Evolutionary conservation across 2,888 invertebrate species (phyloP), one percentile per base, ranked within the genome.

Genomic region (Drosophila kambysellisi): DNA sequence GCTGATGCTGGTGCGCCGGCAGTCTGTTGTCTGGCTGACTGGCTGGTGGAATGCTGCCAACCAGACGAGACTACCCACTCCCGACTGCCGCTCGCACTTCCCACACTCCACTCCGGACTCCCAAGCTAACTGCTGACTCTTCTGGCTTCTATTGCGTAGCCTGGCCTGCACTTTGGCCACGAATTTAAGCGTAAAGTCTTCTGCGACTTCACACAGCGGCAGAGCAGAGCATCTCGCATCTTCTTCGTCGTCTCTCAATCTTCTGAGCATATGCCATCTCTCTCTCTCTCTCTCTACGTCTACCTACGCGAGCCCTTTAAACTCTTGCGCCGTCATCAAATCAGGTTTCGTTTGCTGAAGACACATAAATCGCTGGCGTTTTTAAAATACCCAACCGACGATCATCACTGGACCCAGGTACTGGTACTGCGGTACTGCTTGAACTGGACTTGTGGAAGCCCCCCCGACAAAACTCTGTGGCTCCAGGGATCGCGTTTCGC

Each of bases 241-340:
- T 30, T 70, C 56, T 37, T 50, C 51, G 20, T 32, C 9, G 61
- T 66, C 60, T 54, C 20, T 11, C 52, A 25, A 39, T 66, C 63
- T 61, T 63, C 37, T 39, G 41, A 46, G 43, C 66, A 35, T 56
- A 56, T 68, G 33, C 67, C 51, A 43, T 72, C 56, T 70, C 33
- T 33, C 11, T 20, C 20, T 46, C 43, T n/a, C n/a, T n/a, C 43
- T 1, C 43, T 43, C 12, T 46, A 43, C 20, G 11, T 12, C 80
- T 85, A 82, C 83, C 85, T 82, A 87, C 75, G 72, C 67, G 52
- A 76, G 73, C 83, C 88, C 90, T 89, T 89, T 89, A 81, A 85
- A 85, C 87, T 89, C 77, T 82, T 75, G 87, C 89, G 89, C 69
- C 85, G 74, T 74, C 84, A 78, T 74, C 83, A 89, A 85, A 89